Percentiles rank a stretch among this genome's conserved stretches.
phyloP scores from a whole-genome alignment of 2,113 vertebrate species.

The Lepus timidus region DNA sequence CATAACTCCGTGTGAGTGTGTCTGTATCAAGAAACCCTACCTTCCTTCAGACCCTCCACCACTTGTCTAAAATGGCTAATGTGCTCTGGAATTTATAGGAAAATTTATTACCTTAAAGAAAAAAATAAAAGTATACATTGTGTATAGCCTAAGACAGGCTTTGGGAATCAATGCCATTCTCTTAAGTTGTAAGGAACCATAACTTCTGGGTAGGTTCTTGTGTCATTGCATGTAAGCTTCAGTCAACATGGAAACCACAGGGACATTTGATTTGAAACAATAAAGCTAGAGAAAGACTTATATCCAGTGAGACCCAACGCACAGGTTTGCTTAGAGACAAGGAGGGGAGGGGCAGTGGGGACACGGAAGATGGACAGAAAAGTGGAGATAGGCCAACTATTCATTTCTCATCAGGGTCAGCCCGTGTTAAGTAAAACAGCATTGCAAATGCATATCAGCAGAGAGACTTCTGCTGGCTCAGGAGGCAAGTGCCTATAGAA shows the following conservation, averaged over 20 bases:
- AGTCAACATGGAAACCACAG: slow-evolving; percentile 55
- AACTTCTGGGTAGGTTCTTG: slow-evolving; percentile 45
- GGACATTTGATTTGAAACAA: slow-evolving; percentile 61
- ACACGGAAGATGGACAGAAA: background rate
- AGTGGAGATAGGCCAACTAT: slow-evolving; percentile 29
- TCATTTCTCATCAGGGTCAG: slow-evolving; percentile 59
- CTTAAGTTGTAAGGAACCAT: slow-evolving; percentile 68
- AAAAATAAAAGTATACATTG: slow-evolving; percentile 76
- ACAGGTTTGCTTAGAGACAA: slow-evolving; percentile 54
- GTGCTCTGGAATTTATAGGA: slow-evolving; percentile 68
- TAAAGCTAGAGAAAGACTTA: slow-evolving; percentile 53
- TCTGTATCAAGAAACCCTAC: background rate
- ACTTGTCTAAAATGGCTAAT: slow-evolving; percentile 66
- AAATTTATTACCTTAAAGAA: slow-evolving; percentile 76
- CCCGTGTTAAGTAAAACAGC: slow-evolving; percentile 72
- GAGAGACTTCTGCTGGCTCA: slow-evolving; percentile 11
- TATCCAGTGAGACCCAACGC: background rate
- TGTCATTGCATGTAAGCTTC: slow-evolving; percentile 51
- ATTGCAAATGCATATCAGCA: slow-evolving; percentile 12
- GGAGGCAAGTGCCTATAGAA: slow-evolving; percentile 41
- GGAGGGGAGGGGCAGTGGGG: background rate
- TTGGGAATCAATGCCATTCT: slow-evolving; percentile 50
- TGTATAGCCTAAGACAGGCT: slow-evolving; percentile 62
- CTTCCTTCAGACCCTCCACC: slow-evolving; percentile 49
- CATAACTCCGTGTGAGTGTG: background rate